A percentile compares a stretch with the other conserved stretches of the same genome.
phyloP scores from a whole-genome alignment of 2,113 vertebrate genomes.

The Phyllostomus discolor region DNA sequence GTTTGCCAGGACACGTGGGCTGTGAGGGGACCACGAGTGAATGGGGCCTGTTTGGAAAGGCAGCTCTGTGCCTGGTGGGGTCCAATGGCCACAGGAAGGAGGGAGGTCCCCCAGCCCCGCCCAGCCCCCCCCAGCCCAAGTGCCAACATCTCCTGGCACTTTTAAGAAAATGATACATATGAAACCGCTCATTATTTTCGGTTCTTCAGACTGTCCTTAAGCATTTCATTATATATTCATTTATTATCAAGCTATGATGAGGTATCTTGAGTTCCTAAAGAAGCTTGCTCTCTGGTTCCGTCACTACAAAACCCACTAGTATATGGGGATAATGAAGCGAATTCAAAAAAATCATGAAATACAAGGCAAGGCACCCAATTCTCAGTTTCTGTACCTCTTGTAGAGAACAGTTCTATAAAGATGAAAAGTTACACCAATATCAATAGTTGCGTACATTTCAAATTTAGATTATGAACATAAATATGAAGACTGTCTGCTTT shows the following conservation, averaged over 20 bases:
- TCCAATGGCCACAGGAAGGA: background rate
- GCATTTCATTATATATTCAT: background rate
- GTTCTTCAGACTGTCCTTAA: background rate
- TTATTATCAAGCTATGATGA: background rate
- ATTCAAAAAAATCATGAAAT: conserved; percentile 35
- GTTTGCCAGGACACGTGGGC: background rate
- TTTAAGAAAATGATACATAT: background rate
- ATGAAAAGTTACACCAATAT: conserved; percentile 62
- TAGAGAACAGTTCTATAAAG: conserved; percentile 15
- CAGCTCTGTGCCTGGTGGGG: background rate
- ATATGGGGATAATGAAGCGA: background rate
- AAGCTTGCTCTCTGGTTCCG: background rate
- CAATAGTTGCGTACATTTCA: conserved; percentile 53
- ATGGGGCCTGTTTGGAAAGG: background rate
- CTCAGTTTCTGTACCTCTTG: conserved; percentile 27
- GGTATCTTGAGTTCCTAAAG: background rate
- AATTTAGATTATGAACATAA: conserved; percentile 70
- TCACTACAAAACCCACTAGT: background rate
- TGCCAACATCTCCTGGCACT: background rate
- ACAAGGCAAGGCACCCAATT: background rate
- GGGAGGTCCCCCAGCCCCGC: no score
- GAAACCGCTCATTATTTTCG: conserved; percentile 4
- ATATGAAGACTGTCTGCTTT: conserved; percentile 66
- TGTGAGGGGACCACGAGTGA: background rate
- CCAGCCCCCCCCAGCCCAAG: no score